Percentiles rank a stretch among this genome's conserved stretches.
phyloP scores from a whole-genome alignment of 2,888 invertebrate genomes.

The Lacanobia wlatinum region DNA sequence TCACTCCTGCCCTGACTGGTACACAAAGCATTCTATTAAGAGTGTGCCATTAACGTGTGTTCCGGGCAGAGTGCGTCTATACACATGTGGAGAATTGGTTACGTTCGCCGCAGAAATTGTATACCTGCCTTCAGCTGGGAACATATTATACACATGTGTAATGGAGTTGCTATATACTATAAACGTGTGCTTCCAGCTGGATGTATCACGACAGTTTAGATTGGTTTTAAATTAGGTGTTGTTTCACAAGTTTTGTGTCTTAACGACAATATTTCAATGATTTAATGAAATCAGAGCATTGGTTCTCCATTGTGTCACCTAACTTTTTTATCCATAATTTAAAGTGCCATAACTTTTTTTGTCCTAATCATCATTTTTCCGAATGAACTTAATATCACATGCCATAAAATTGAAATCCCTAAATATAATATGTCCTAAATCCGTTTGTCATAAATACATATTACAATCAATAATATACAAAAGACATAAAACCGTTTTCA shows the following conservation, averaged over 20 bases:
- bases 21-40: constrained; percentile 64
- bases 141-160: constrained; percentile 4
- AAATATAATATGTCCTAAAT: too few relatives aligned
- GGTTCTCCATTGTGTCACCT: too few relatives aligned
- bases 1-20: constrained; percentile 35
- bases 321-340: too few relatives aligned
- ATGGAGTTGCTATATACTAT: neutral
- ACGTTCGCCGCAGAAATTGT: constrained; percentile 48
- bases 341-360: too few relatives aligned
- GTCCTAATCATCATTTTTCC: too few relatives aligned
- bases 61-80: constrained; percentile 40
- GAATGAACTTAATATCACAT: too few relatives aligned
- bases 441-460: too few relatives aligned
- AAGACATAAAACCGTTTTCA: too few relatives aligned
- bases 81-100: constrained; percentile 44
- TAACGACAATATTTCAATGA: neutral
- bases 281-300: too few relatives aligned
- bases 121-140: constrained; percentile 8
- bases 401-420: too few relatives aligned
- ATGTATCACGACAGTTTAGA: neutral
- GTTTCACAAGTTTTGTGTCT: neutral
- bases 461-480: too few relatives aligned
- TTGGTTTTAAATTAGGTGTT: constrained; percentile 2
- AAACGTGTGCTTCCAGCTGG: too few relatives aligned
- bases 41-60: constrained; percentile 56